Evolutionary conservation across 2,888 invertebrate genomes (phyloP), one percentile per base, ranked within the genome.

Genomic region (Opisthograptis luteolata): DNA sequence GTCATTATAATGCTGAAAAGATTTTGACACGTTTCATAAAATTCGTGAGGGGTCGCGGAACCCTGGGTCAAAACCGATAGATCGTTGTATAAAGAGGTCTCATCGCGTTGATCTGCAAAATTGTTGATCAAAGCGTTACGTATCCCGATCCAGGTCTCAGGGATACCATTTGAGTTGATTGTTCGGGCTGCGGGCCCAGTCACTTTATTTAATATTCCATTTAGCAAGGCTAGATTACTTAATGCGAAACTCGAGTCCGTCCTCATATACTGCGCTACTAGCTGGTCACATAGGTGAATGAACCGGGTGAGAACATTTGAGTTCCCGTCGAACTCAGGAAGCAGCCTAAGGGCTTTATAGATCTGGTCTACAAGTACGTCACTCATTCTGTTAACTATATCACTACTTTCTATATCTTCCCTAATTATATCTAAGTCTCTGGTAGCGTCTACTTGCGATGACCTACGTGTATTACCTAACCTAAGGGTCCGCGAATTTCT

Each of bases 161-260:
- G 59, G 0, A 64, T 62, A 0, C 70, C 63, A 6, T 65, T 65
- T 0, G 64, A n/a, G n/a, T n/a, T n/a, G n/a, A n/a, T n/a, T n/a
- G n/a, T n/a, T n/a, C n/a, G n/a, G n/a, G n/a, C n/a, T 0, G 66
- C 68, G 2, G 62, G 43, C 2, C 64, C 64, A 0, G 49, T 51
- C 1, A 63, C 19, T 17, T 63, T 61, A 31, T 62, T 60, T 13
- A 62, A 24, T 6, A 62, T 62, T 0, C 57, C 58, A 9, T 61
- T 63, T 1, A 59, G 6, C 1, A 63, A 12, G 3, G 45, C 43
- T 15, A 55, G 22, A 9, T 60, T 58, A 0, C 4, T 9, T 12
- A 55, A 22, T 20, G 52, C 36, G 2, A 4, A 5, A 1, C 20
- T 7, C 6, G 4, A 4, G 6, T 20, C 20, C 6, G 20, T 1